Percentiles rank a stretch among this genome's conserved stretches.
Evolutionary conservation across 37 sponge, comb jelly and placozoan species (phyloP).

Genomic region (Dysidea cf. avara): DNA sequence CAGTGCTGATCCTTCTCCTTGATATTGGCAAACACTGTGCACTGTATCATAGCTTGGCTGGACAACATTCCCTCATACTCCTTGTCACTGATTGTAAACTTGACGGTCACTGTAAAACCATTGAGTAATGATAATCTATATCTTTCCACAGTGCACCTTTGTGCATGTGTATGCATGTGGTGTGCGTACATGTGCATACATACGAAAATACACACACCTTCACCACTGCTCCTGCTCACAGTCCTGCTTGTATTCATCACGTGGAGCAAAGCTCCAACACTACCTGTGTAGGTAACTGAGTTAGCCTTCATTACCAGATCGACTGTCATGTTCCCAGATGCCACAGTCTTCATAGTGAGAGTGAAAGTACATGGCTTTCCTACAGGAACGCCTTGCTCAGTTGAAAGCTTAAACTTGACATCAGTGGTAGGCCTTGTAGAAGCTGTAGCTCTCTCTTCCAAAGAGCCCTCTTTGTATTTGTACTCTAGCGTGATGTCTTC

Average conservation of each 20-base stretch:
- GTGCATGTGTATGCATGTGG: too few relatives aligned
- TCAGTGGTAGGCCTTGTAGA: slow-evolving; percentile 16
- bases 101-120: not conserved
- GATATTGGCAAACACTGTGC: slow-evolving; percentile 28
- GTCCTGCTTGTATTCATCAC: not conserved
- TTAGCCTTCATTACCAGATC: slow-evolving; percentile 1
- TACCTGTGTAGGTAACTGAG: slow-evolving; percentile 34
- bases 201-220: not conserved
- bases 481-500: slow-evolving; percentile 86
- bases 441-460: slow-evolving; percentile 62
- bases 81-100: not conserved
- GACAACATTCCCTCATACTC: slow-evolving; percentile 18
- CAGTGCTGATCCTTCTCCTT: slow-evolving; percentile 26
- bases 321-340: slow-evolving; percentile 1
- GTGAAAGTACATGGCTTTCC: slow-evolving; percentile 5
- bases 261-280: slow-evolving; percentile 9
- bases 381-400: not conserved
- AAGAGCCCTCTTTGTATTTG: slow-evolving; percentile 81
- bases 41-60: slow-evolving; percentile 36
- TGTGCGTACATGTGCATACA: not conserved
- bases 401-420: slow-evolving; percentile 20
- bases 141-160: not conserved
- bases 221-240: not conserved
- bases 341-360: not conserved
- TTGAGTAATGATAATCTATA: not conserved